Percentiles rank a stretch among this genome's conserved stretches.
Evolutionary conservation across 2,797 vertebrate genomes (phyloP).

Genomic region (Enteromius thamalakanensis): DNA sequence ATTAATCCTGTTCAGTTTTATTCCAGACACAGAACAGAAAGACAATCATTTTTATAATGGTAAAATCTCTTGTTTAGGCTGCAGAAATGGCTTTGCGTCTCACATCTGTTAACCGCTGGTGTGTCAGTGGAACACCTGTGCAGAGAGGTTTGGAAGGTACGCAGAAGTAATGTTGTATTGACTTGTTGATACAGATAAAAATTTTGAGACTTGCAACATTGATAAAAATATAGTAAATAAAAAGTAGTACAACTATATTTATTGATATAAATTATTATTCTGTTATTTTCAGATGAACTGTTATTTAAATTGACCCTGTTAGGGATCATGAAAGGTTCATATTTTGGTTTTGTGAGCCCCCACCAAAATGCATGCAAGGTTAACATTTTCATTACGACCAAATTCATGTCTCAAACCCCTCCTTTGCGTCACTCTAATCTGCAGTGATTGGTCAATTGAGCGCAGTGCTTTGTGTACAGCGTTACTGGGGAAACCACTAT

Average conservation of each 20-base stretch:
- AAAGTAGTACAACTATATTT: background rate
- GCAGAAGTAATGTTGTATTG: background rate
- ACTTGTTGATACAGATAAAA: background rate
- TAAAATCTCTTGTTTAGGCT: conserved; percentile 76
- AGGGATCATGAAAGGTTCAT: too few species aligned
- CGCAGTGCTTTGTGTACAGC: too few species aligned
- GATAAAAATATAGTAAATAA: background rate
- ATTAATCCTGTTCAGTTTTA: background rate
- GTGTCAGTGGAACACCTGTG: conserved; percentile 96
- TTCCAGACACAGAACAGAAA: background rate
- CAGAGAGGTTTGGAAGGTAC: conserved; percentile 95
- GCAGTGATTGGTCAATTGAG: too few species aligned
- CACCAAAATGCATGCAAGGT: too few species aligned
- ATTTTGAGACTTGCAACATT: background rate
- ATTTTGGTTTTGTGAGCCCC: too few species aligned
- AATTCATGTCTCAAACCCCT: too few species aligned
- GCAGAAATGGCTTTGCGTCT: conserved; percentile 97
- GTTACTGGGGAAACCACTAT: too few species aligned
- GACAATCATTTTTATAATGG: background rate
- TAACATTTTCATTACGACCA: too few species aligned
- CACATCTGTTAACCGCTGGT: conserved; percentile 95
- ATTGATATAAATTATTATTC: background rate
- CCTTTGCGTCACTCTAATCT: too few species aligned
- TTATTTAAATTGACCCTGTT: background rate
- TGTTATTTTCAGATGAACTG: too few species aligned